Base-by-base conservation (phyloP, 2,113 vertebrate genomes). In the Phoenicopterus ruber region DNA sequence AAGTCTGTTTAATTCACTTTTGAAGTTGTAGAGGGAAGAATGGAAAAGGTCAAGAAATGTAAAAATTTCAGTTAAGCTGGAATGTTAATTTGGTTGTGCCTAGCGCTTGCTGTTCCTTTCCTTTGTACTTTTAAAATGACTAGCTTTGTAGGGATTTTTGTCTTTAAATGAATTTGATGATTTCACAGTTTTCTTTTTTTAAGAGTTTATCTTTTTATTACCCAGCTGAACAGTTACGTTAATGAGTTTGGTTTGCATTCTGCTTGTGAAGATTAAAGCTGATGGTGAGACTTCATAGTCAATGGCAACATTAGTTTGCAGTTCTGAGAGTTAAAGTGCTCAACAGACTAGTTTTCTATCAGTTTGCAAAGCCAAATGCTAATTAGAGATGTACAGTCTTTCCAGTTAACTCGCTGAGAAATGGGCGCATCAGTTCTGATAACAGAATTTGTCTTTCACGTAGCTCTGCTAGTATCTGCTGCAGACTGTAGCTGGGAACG, bases 101-200 rank as follows among this genome's bases (percentile, higher is more conserved):
- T 92, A 69, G 52, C 2, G 2, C 82, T 80, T 88, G 93, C 89
- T 79, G 13, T 93, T 96, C 65, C 40, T 57, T 66, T 84, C 24
- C 74, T 94, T 94, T 92, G 73, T 96, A 76, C 49, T 92, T 80
- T 67, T 90, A 5, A 89, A 94, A 90, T 87, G 4, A 76, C 66
- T 82, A 77, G 81, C 91, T 97, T 94, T 96, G 94, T 92, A 66
- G 83, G 54, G 73, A 82, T 92, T 94, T 94, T 97, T 95, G 78
- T 88, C 84, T 96, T 95, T 88, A 91, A 94, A 84, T 72, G 44
- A 73, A 90, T 92, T 90, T 82, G 72, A 84, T 74, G 7, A 92
- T 81, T 96, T 93, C 52, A 88, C 63, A 76, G 70, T 36, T 71
- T 71, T 58, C 6, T 77, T 73, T 71, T 94, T 85, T 86, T 26